Conservation (phyloP, 2,888 invertebrate genomes). For the Fragum sueziense region DNA sequence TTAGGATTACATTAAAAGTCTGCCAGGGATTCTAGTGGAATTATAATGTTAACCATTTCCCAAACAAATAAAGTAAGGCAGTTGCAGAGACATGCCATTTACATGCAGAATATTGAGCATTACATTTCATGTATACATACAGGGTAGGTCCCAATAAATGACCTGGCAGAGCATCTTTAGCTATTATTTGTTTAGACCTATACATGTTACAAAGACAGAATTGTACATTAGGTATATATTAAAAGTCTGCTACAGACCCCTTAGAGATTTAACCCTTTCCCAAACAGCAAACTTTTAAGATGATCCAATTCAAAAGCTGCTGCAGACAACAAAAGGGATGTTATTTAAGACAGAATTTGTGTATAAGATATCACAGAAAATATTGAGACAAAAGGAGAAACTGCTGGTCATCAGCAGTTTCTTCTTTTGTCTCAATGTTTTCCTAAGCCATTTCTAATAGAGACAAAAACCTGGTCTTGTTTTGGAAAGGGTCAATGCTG, state of each 20-base stretch:
- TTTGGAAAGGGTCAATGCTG: too few species aligned
- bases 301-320: not conserved
- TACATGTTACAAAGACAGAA: not conserved
- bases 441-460: too few species aligned
- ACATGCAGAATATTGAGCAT: not conserved
- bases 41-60: not conserved
- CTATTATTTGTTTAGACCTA: too few species aligned
- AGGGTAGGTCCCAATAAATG: too few species aligned
- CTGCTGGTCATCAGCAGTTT: too few species aligned
- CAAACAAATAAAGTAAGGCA: too few species aligned
- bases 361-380: too few species aligned
- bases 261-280: not conserved
- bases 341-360: not conserved
- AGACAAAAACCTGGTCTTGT: too few species aligned
- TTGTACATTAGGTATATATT: not conserved
- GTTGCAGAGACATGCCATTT: not conserved
- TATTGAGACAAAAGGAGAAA: conserved; percentile 1
- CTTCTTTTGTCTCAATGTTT: too few species aligned
- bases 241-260: not conserved
- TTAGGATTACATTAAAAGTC: not conserved
- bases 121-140: not conserved
- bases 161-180: too few species aligned
- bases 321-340: not conserved
- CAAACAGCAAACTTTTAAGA: not conserved
- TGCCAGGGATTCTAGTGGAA: not conserved